Evolutionary conservation across 2,113 vertebrate species (phyloP), one percentile per base, ranked within the genome.

Genomic region (Cyanoliseus patagonus): DNA sequence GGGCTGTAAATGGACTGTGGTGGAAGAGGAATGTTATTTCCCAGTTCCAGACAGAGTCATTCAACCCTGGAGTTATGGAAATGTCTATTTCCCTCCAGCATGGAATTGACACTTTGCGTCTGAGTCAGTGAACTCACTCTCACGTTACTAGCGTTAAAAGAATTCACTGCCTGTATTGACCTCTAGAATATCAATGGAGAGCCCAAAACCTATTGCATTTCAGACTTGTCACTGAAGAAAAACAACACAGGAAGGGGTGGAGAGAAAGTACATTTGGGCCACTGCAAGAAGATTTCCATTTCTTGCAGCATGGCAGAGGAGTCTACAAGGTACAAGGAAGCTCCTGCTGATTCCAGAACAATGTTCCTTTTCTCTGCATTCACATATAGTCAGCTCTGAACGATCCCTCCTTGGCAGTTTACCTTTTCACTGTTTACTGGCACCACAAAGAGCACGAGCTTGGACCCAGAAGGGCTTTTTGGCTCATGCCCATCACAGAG

Each of bases 291-390:
- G 8, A 70, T 14, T 51, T 67, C 37, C 1, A 2, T 35, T 62
- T 44, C 53, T 46, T 62, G 64, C 68, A 86, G 73, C 31, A 23
- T 0, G 17, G 86, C 67, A 89, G 64, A 79, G 57, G 23, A 83
- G n/a, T 9, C 0, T 1, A 46, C 12, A 17, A 10, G 1, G 3
- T 27, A 79, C 27, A 27, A 66, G 51, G 24, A 5, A 62, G 87
- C 55, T 88, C 53, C 37, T 59, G 46, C 83, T 83, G 41, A 73
- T 7, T n/a, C 37, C 72, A 83, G 63, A 82, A 72, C 85, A 90
- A 72, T 0, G 13, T 23, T 79, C 79, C 80, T 76, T 90, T 57
- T 44, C 84, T 74, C 35, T 52, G n/a, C 16, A 1, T 7, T 63
- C 37, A 5, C 86, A 11, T 4, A 14, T 1, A 68, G 42, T 44